Evolutionary conservation across 2,113 vertebrate species (phyloP).

Genomic region (Cricetomys ansorgei): DNA sequence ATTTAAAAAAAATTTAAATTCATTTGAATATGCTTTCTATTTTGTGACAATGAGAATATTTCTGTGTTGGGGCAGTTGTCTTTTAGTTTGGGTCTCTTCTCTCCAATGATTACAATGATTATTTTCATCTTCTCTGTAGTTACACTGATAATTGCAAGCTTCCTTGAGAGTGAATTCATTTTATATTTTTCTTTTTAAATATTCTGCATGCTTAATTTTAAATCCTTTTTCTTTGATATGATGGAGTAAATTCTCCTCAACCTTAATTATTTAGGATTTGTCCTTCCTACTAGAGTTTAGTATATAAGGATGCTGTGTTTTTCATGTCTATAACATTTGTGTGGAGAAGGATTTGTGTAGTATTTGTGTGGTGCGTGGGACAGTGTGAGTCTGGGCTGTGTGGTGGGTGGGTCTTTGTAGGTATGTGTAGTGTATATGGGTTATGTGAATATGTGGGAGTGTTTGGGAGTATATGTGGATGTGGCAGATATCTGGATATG

Average conservation of each 20-base stretch:
- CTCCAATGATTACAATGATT: background rate
- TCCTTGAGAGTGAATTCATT: background rate
- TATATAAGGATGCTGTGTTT: background rate
- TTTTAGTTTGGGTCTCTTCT: background rate
- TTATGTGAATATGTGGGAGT: background rate
- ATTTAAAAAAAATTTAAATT: background rate
- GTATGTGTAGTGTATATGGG: too few species aligned
- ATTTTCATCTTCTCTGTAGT: background rate
- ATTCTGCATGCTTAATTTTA: background rate
- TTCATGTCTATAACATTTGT: background rate
- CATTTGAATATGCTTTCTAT: background rate
- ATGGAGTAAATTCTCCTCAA: background rate
- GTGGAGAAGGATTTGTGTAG: background rate
- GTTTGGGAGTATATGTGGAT: background rate
- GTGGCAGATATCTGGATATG: background rate
- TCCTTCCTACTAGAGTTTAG: background rate
- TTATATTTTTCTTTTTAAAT: background rate
- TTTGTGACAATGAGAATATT: background rate
- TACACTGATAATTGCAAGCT: background rate
- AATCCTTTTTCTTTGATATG: background rate
- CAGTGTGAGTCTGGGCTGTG: background rate
- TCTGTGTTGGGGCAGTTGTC: background rate
- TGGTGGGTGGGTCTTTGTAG: background rate
- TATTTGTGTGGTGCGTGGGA: background rate
- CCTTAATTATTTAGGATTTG: background rate